Conservation (phyloP, 2,888 invertebrate genomes). For the Rhynchonema sp. region DNA sequence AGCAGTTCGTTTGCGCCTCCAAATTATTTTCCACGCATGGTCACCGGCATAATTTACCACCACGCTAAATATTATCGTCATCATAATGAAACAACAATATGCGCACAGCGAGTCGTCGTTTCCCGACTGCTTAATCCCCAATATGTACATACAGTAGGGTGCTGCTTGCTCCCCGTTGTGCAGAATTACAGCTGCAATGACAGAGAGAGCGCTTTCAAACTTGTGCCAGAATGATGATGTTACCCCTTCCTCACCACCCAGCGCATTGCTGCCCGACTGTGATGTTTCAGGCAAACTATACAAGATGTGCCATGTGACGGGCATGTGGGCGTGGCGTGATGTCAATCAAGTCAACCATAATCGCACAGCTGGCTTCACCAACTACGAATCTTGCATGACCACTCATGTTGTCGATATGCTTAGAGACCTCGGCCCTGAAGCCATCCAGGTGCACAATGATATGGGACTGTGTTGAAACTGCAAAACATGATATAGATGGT, state of each 20-base stretch:
- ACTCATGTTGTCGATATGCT: slow-evolving; percentile 15
- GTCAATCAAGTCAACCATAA: slow-evolving; percentile 13
- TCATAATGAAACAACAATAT: no score
- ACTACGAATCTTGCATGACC: slow-evolving; percentile 24
- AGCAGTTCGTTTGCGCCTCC: no score
- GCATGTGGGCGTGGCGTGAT: slow-evolving; percentile 20
- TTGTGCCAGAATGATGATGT: background rate
- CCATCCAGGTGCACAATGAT: background rate
- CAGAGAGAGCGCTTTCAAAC: no score
- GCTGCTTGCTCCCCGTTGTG: no score
- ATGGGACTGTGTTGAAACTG: background rate
- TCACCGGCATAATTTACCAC: no score
- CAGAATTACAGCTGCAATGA: no score
- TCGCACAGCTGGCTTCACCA: slow-evolving; percentile 24
- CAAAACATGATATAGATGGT: background rate
- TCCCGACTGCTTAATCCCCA: no score
- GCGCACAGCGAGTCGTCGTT: no score
- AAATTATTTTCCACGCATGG: no score
- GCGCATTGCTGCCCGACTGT: no score
- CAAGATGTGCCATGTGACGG: slow-evolving; percentile 21
- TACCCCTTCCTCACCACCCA: background rate
- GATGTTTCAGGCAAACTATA: background rate
- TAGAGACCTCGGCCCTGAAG: background rate
- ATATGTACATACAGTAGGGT: no score
- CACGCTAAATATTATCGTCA: no score